Evolutionary conservation across 2,888 invertebrate species (phyloP).

Genomic region (Amiota mariae): DNA sequence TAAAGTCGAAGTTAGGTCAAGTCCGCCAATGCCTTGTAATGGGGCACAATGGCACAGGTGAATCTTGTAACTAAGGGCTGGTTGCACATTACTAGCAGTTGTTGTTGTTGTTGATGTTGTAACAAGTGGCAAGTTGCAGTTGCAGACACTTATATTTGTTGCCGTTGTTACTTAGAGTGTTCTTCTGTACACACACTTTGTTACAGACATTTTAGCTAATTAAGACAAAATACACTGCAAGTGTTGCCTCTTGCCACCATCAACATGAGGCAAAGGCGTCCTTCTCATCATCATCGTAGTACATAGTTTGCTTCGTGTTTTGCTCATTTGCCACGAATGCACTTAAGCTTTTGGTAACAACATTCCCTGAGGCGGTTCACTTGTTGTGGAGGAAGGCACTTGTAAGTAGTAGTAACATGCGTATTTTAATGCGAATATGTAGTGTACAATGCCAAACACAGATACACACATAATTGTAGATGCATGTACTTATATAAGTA

Average conservation of each 20-base stretch:
- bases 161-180: slow-evolving; percentile 36
- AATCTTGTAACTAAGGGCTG: slow-evolving; percentile 1
- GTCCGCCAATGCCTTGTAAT: slow-evolving; percentile 62
- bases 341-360: not conserved
- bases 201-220: slow-evolving; percentile 53
- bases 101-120: not conserved
- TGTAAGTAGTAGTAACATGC: slow-evolving; percentile 23
- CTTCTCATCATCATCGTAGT: slow-evolving; percentile 28
- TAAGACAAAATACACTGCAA: slow-evolving; percentile 60
- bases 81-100: not conserved
- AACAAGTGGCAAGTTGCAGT: slow-evolving; percentile 13
- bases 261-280: slow-evolving; percentile 18
- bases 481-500: too few species aligned
- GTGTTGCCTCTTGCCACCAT: slow-evolving; percentile 26
- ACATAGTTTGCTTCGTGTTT: slow-evolving; percentile 31
- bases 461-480: not conserved
- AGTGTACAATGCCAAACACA: not conserved
- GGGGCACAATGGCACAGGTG: not conserved
- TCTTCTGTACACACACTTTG: slow-evolving; percentile 32
- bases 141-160: not conserved
- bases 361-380: not conserved
- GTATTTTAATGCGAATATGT: not conserved
- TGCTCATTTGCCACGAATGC: slow-evolving; percentile 50
- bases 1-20: slow-evolving; percentile 1
- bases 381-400: not conserved